A percentile compares a stretch with the other conserved stretches of the same genome.
Evolutionary conservation across 2,113 vertebrate species (phyloP).

Genomic region (Rhynchomys soricoides): DNA sequence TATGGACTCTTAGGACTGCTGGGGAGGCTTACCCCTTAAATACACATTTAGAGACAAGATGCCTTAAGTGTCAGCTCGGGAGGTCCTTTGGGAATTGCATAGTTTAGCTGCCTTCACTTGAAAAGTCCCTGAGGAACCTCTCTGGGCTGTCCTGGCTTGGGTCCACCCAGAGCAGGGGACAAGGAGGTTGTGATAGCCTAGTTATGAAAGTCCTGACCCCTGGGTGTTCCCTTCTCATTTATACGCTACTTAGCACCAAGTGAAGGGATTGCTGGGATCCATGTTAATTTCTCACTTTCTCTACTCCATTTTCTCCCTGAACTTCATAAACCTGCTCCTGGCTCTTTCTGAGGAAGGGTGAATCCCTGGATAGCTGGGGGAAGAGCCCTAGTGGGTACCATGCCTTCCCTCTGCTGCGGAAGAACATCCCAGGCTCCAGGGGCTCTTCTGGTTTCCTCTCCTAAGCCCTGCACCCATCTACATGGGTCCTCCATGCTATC

Average conservation of each 20-base stretch:
- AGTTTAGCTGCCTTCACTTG: neutral
- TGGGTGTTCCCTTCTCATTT: neutral
- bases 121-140: neutral
- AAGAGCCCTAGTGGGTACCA: no score
- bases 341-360: neutral
- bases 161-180: neutral
- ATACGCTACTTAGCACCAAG: neutral
- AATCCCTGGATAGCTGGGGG: neutral
- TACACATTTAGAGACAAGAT: neutral
- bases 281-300: neutral
- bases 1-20: neutral
- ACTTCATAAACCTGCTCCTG: neutral
- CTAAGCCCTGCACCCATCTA: neutral
- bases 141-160: neutral
- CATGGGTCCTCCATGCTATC: neutral
- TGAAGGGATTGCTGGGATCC: neutral
- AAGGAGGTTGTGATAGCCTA: neutral
- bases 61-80: neutral
- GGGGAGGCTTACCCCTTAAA: neutral
- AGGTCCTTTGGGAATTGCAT: neutral
- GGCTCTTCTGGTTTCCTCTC: neutral
- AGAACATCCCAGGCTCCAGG: neutral
- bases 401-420: neutral
- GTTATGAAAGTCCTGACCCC: neutral
- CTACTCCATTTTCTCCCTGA: neutral